Evolutionary conservation across 2,888 invertebrate species (phyloP).

Genomic region (Norana najaformis): DNA sequence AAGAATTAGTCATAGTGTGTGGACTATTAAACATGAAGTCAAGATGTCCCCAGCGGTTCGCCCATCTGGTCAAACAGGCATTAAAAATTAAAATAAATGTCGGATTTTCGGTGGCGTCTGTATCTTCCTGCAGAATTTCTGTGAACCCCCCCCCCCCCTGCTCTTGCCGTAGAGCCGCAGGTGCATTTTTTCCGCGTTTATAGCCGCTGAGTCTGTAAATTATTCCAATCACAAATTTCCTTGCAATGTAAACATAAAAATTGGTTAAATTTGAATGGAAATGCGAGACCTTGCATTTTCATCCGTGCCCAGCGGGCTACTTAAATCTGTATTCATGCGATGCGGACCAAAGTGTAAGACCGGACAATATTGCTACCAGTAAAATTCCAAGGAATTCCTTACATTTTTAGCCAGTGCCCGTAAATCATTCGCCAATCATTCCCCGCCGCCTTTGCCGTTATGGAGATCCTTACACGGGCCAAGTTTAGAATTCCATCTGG

Average conservation of each 20-base stretch:
- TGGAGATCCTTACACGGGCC: not conserved
- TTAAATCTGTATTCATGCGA: not conserved
- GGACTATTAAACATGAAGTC: not conserved
- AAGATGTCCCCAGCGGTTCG: not conserved
- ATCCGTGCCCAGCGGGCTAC: not conserved
- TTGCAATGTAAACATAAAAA: not conserved
- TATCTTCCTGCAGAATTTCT: not conserved
- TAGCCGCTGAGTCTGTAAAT: not conserved
- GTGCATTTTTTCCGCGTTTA: not conserved
- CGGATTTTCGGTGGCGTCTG: not conserved
- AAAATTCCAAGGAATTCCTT: conserved; percentile 16
- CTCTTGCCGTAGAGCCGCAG: not conserved
- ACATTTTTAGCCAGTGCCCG: not conserved
- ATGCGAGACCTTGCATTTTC: not conserved
- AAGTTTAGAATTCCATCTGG: not conserved
- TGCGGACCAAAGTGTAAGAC: not conserved
- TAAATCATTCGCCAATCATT: no score
- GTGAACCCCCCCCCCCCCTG: no score
- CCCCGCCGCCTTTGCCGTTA: no score
- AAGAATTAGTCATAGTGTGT: not conserved
- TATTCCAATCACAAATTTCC: not conserved
- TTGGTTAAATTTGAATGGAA: not conserved
- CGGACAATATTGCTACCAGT: conserved; percentile 19
- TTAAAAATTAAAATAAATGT: not conserved
- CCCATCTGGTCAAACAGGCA: not conserved